Evolutionary conservation across 2,113 vertebrate species (phyloP).

Genomic region (Corythaixoides concolor): DNA sequence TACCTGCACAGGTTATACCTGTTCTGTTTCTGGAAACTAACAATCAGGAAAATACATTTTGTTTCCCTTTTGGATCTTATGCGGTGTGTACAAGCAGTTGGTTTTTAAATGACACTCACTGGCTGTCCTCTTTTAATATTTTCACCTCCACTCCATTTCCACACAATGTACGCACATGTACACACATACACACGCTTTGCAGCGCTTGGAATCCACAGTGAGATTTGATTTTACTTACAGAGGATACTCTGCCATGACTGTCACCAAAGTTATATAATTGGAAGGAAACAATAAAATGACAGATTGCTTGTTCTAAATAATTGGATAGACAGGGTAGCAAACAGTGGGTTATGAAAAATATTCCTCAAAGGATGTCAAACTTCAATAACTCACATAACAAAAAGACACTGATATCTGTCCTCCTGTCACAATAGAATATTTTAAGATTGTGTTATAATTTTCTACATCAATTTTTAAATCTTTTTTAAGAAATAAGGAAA

Average conservation of each 20-base stretch:
- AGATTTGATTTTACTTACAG: conserved; percentile 36
- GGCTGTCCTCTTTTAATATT: not conserved
- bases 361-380: conserved; percentile 67
- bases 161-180: not conserved
- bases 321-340: conserved; percentile 68
- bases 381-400: conserved; percentile 64
- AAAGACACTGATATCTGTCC: conserved; percentile 56
- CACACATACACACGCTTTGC: not conserved
- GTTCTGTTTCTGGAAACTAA: not conserved
- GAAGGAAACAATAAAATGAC: conserved; percentile 72
- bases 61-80: not conserved
- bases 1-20: not conserved
- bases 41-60: not conserved
- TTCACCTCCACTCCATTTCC: not conserved
- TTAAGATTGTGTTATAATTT: conserved; percentile 56
- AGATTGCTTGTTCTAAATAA: conserved; percentile 78
- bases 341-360: conserved; percentile 72
- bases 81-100: not conserved
- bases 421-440: conserved; percentile 34
- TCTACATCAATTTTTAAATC: conserved; percentile 38
- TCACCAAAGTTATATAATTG: conserved; percentile 72
- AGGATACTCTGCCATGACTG: conserved; percentile 58
- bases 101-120: not conserved
- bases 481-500: not conserved
- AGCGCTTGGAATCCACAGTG: not conserved